Evolutionary conservation across 2,888 invertebrate genomes (phyloP).

Genomic region (Drosophila barbarae): DNA sequence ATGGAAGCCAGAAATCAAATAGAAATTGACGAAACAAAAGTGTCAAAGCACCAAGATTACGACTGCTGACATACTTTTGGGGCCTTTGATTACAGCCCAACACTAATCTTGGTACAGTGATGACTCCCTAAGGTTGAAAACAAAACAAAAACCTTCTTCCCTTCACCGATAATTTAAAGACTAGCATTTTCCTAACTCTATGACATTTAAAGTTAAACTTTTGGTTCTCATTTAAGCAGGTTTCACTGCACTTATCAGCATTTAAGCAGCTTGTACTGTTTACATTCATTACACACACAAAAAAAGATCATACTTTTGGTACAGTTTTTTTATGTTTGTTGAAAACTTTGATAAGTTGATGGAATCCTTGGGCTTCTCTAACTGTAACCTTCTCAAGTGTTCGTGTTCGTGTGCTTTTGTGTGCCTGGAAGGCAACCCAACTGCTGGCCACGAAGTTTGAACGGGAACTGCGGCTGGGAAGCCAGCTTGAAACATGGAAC

Average conservation of each 20-base stretch:
- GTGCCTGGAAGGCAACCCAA: constrained; percentile 16
- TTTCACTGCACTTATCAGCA: not conserved
- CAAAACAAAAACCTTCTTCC: no score
- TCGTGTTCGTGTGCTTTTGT: not conserved
- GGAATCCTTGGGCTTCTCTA: no score
- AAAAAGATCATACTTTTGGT: not conserved
- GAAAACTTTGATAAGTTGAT: not conserved
- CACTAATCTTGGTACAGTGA: not conserved
- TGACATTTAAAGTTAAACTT: not conserved
- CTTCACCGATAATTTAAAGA: no score
- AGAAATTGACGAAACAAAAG: not conserved
- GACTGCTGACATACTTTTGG: constrained; percentile 1
- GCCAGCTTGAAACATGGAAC: constrained; percentile 9
- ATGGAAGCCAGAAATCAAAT: not conserved
- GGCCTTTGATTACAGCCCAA: not conserved
- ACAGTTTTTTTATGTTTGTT: not conserved
- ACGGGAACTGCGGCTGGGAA: constrained; percentile 25
- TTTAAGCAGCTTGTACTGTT: not conserved
- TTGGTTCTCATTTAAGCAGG: no score
- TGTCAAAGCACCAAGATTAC: not conserved
- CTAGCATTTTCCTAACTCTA: no score
- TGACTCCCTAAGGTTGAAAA: not conserved
- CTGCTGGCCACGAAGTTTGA: constrained; percentile 21
- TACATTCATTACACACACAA: not conserved
- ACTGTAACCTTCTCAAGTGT: not conserved